Conservation (phyloP, 1,140 invertebrate species). For the Rhopalosiphum maidis region DNA sequence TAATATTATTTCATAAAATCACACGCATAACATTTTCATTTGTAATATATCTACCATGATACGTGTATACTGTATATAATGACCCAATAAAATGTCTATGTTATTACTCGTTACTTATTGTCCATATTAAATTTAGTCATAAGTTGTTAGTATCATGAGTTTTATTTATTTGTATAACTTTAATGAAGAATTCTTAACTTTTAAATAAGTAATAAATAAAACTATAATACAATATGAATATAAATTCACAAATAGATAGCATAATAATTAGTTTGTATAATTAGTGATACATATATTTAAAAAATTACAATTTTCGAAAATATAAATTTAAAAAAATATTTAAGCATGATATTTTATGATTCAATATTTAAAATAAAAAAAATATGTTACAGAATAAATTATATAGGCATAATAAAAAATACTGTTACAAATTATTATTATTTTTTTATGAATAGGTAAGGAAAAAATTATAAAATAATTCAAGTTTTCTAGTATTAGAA, state of each 20-base stretch:
- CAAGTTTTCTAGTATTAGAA: not conserved
- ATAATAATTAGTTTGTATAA: not conserved
- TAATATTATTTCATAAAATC: slow-evolving; percentile 37
- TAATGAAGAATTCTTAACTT: not conserved
- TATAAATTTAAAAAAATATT: not conserved
- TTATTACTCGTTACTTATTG: not conserved
- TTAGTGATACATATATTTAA: not conserved
- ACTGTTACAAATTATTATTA: not conserved
- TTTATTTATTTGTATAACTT: not conserved
- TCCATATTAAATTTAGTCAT: not conserved
- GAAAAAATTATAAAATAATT: not conserved
- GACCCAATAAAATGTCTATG: slow-evolving; percentile 2
- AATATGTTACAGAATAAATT: not conserved
- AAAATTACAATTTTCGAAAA: not conserved
- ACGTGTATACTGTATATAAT: not conserved
- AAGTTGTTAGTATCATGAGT: not conserved
- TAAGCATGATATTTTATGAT: not conserved
- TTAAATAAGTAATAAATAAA: not conserved
- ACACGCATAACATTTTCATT: not conserved
- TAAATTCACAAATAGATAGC: not conserved
- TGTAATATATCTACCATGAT: not conserved
- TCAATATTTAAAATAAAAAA: not conserved
- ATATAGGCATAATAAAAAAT: not conserved
- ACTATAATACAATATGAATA: not conserved
- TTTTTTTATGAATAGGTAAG: not conserved